Evolutionary conservation across 53 echinoderm and acorn worm species (phyloP).

Genomic region (Hippasteria phrygiana): DNA sequence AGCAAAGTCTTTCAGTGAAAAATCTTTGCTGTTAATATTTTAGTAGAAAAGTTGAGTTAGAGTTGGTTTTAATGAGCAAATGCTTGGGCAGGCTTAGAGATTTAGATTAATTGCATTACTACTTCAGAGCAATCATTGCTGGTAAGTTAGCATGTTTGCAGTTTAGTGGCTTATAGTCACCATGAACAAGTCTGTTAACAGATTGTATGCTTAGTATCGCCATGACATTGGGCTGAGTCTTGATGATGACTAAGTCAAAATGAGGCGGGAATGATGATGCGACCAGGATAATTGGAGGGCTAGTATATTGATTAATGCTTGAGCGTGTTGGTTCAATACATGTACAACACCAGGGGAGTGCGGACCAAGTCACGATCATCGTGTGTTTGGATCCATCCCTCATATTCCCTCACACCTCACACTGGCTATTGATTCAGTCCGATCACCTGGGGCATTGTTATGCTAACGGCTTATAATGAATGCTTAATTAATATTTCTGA

Average conservation of each 20-base stretch:
- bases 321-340: background rate
- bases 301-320: slow-evolving; percentile 25
- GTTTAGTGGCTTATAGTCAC: too few relatives aligned
- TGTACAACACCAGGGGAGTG: slow-evolving; percentile 6
- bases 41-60: too few relatives aligned
- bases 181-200: too few relatives aligned
- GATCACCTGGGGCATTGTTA: slow-evolving; percentile 42
- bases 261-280: background rate
- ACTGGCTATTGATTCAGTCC: slow-evolving; percentile 13
- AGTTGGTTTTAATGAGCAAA: too few relatives aligned
- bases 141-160: too few relatives aligned
- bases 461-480: slow-evolving; percentile 40
- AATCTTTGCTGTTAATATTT: too few relatives aligned
- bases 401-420: background rate
- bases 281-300: background rate
- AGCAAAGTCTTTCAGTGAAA: too few relatives aligned
- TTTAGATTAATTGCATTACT: too few relatives aligned
- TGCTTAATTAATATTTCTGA: slow-evolving; percentile 45
- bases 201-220: too few relatives aligned
- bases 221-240: background rate
- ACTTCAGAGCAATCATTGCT: too few relatives aligned
- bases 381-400: background rate
- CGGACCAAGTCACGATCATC: slow-evolving; percentile 4
- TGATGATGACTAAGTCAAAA: slow-evolving; percentile 20
- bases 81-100: too few relatives aligned